Percentiles rank a stretch among this genome's conserved stretches.
Evolutionary conservation across 1,140 invertebrate genomes (phyloP).

Genomic region (Sweltsa coloradensis): DNA sequence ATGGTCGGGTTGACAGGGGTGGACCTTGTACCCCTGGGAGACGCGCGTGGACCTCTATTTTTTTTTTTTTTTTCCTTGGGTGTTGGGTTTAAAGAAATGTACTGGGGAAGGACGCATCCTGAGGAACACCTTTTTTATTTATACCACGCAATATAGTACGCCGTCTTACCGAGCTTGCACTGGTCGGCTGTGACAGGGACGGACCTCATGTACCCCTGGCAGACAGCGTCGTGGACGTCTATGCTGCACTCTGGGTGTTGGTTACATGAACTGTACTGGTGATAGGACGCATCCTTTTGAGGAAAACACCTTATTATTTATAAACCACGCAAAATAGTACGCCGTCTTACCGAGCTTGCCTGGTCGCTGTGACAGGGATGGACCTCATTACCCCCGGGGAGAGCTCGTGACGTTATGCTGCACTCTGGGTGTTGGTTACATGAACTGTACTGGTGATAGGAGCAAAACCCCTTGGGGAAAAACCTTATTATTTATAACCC

Average conservation of each 20-base stretch:
- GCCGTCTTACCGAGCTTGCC: not conserved
- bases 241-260: slow-evolving; percentile 3
- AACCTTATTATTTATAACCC: not conserved
- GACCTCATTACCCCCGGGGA: slow-evolving; percentile 15
- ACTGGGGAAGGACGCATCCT: no score
- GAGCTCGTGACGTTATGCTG: slow-evolving; percentile 19
- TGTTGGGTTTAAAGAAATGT: no score
- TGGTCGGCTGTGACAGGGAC: slow-evolving; percentile 47
- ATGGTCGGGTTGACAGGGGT: no score
- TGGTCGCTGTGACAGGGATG: not conserved
- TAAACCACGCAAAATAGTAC: not conserved
- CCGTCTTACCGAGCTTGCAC: slow-evolving; percentile 52
- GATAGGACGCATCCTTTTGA: not conserved
- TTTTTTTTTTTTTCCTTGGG: no score
- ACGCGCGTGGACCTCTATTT: no score
- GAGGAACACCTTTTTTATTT: no score
- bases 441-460: slow-evolving; percentile 1
- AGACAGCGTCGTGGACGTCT: slow-evolving; percentile 25
- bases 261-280: not conserved
- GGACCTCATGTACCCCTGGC: slow-evolving; percentile 63
- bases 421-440: slow-evolving; percentile 4
- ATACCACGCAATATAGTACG: slow-evolving; percentile 29
- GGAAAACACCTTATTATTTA: not conserved
- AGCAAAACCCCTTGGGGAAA: not conserved
- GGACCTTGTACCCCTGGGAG: no score